phyloP scores from a whole-genome alignment of 2,113 vertebrate genomes.

The Cyprinodon variegatus region DNA sequence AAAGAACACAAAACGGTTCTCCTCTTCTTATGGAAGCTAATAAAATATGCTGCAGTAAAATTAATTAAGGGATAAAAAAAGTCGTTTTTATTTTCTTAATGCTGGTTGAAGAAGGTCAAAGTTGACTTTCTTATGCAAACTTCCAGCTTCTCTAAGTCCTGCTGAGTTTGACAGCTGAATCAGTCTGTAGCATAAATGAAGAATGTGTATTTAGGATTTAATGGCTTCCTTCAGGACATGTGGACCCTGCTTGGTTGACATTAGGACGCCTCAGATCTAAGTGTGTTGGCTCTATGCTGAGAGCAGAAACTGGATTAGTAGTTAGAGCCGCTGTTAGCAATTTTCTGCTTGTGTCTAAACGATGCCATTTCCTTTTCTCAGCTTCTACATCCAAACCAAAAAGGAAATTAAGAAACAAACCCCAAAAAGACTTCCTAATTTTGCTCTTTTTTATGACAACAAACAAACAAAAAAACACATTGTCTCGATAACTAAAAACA shows the following conservation, averaged over 20 bases:
- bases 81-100: background rate
- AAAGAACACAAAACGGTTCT: background rate
- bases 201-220: background rate
- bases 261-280: background rate
- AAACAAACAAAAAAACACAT: background rate
- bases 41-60: background rate
- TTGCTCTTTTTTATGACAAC: background rate
- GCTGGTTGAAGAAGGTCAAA: background rate
- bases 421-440: background rate
- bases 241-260: background rate
- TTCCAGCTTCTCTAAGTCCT: background rate
- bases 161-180: background rate
- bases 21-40: background rate
- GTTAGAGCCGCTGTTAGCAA: background rate
- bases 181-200: background rate
- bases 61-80: background rate
- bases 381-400: background rate
- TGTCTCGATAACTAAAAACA: background rate
- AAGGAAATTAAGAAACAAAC: conserved; percentile 19
- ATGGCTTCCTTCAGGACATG: background rate
- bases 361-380: background rate
- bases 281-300: background rate
- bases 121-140: background rate
- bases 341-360: background rate
- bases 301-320: background rate